phyloP scores from a whole-genome alignment of 2,797 vertebrate species.

The Gambusia yucatana region DNA sequence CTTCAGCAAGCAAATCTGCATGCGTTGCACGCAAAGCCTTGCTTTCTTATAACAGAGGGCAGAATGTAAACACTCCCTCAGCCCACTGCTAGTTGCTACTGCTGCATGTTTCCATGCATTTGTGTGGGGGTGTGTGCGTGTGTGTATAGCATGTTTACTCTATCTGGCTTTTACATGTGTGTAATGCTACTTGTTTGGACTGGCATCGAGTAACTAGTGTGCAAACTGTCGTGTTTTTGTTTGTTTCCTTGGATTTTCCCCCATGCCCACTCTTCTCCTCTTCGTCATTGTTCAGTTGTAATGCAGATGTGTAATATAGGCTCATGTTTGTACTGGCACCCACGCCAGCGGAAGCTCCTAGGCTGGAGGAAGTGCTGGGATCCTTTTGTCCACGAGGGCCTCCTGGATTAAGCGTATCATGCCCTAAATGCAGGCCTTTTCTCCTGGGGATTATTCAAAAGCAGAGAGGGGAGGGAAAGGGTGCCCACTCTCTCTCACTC shows the following conservation, averaged over 20 bases:
- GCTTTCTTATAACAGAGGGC: slow-evolving; percentile 43
- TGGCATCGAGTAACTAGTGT: slow-evolving; percentile 43
- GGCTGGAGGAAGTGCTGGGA: slow-evolving; percentile 75
- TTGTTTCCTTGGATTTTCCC: slow-evolving; percentile 26
- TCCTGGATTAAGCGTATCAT: slow-evolving; percentile 78
- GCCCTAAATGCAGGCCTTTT: slow-evolving; percentile 79
- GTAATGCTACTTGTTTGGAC: slow-evolving; percentile 56
- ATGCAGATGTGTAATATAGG: slow-evolving; percentile 52
- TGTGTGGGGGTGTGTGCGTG: slow-evolving; percentile 17
- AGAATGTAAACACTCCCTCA: slow-evolving; percentile 63
- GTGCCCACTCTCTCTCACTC: slow-evolving; percentile 63
- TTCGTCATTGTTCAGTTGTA: slow-evolving; percentile 47
- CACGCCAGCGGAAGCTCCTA: slow-evolving; percentile 76
- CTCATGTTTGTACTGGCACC: slow-evolving; percentile 70
- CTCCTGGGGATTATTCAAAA: slow-evolving; percentile 78
- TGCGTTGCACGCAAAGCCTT: slow-evolving; percentile 42
- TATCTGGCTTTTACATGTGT: slow-evolving; percentile 28
- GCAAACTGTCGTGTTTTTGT: slow-evolving; percentile 50
- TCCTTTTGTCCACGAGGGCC: slow-evolving; percentile 74
- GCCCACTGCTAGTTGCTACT: slow-evolving; percentile 35
- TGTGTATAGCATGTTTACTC: slow-evolving; percentile 39
- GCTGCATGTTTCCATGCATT: slow-evolving; percentile 22
- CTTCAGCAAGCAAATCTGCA: slow-evolving; percentile 42
- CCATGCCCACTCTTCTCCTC: slow-evolving; percentile 27
- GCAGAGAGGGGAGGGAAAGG: slow-evolving; percentile 46